Conservation (phyloP, 2,888 invertebrate species). For the Tromatobia lineatoria region DNA sequence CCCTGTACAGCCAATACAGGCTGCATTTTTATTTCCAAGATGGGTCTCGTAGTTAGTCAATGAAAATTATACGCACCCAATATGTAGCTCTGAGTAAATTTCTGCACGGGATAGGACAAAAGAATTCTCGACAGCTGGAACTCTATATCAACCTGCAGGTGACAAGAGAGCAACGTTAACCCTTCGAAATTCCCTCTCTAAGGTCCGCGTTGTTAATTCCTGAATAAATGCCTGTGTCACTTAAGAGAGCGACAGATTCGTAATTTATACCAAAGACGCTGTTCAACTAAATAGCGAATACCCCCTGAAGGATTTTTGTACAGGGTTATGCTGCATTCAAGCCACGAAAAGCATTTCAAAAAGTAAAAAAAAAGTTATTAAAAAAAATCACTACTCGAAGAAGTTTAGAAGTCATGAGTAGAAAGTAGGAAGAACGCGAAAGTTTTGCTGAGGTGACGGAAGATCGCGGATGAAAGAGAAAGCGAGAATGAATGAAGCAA, state of each 20-base stretch:
- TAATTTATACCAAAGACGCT: conserved; percentile 81
- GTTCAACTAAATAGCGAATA: conserved; percentile 77
- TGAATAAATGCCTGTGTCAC: conserved; percentile 78
- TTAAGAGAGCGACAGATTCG: conserved; percentile 82
- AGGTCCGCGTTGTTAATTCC: conserved; percentile 64
- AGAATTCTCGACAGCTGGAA: conserved; percentile 1
- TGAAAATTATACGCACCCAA: too few species aligned
- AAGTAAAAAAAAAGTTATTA: background rate
- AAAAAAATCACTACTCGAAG: conserved; percentile 1
- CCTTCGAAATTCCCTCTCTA: conserved; percentile 46
- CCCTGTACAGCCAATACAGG: too few species aligned
- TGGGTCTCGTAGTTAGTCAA: too few species aligned
- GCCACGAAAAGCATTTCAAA: background rate
- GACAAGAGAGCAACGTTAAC: background rate
- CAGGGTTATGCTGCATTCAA: conserved; percentile 34
- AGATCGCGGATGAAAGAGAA: conserved; percentile 43
- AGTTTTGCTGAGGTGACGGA: conserved; percentile 13
- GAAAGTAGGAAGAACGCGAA: background rate
- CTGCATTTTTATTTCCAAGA: too few species aligned
- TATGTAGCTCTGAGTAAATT: too few species aligned
- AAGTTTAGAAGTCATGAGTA: background rate
- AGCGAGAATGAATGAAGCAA: conserved; percentile 1
- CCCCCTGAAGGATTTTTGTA: conserved; percentile 60
- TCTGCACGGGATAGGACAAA: too few species aligned
- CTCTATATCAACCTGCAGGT: conserved; percentile 16